Evolutionary conservation across 2,797 vertebrate species (phyloP).

Genomic region (Ibycter americanus): DNA sequence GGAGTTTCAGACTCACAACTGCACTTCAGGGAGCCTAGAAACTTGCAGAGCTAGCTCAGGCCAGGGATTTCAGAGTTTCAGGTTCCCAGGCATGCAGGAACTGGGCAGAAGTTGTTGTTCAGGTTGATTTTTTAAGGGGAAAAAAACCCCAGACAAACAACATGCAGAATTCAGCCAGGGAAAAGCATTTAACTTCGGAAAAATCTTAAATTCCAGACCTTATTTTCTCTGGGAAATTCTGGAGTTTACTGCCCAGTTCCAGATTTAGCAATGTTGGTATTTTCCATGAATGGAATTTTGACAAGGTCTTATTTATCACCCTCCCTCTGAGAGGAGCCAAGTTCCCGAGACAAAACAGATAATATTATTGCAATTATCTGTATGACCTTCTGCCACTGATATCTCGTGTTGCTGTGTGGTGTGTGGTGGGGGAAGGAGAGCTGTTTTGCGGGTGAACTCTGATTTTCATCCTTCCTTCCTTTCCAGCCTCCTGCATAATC

Average conservation of each 20-base stretch:
- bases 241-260: not conserved
- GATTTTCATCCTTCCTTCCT: not conserved
- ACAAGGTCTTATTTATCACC: not conserved
- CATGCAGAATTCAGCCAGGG: not conserved
- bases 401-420: not conserved
- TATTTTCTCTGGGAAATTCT: not conserved
- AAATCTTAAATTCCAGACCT: not conserved
- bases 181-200: not conserved
- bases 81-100: not conserved
- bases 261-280: not conserved
- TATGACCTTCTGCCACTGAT: slow-evolving; percentile 17
- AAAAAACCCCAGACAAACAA: fast-evolving
- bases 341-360: not conserved
- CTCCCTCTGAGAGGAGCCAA: not conserved
- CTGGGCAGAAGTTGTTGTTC: not conserved
- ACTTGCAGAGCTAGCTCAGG: not conserved
- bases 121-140: not conserved
- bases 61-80: not conserved
- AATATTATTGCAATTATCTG: slow-evolving; percentile 31
- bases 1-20: not conserved
- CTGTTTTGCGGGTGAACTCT: not conserved
- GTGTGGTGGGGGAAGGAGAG: not conserved
- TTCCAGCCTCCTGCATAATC: not conserved
- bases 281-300: slow-evolving; percentile 26
- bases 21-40: not conserved